A percentile compares a stretch with the other conserved stretches of the same genome.
Evolutionary conservation across 2,888 invertebrate species (phyloP).

Genomic region (Sminthurides aquaticus): DNA sequence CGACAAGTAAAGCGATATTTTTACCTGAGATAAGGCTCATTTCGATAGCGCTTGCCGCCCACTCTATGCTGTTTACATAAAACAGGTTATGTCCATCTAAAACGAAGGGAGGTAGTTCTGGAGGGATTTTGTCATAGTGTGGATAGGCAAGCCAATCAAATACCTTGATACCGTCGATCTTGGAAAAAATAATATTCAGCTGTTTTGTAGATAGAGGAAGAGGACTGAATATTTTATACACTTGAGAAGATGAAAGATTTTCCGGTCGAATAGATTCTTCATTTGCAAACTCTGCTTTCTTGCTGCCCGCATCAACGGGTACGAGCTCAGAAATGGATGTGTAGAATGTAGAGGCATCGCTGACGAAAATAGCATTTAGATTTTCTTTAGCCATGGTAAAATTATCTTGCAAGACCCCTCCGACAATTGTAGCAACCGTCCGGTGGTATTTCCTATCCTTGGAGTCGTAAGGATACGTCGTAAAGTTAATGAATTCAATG

Average conservation of each 20-base stretch:
- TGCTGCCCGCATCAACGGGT: slow-evolving; percentile 28
- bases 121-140: slow-evolving; percentile 47
- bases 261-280: background rate
- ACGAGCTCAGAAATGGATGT: slow-evolving; percentile 26
- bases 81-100: slow-evolving; percentile 49
- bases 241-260: slow-evolving; percentile 35
- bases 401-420: slow-evolving; percentile 46
- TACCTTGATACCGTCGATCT: slow-evolving; percentile 46
- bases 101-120: slow-evolving; percentile 26
- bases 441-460: slow-evolving; percentile 49
- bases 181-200: slow-evolving; percentile 50
- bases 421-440: slow-evolving; percentile 54
- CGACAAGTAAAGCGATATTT: slow-evolving; percentile 53
- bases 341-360: slow-evolving; percentile 48
- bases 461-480: slow-evolving; percentile 45
- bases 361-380: slow-evolving; percentile 48
- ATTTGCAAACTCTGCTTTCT: background rate
- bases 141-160: slow-evolving; percentile 56
- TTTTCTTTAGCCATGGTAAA: slow-evolving; percentile 46
- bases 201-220: slow-evolving; percentile 48
- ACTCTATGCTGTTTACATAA: slow-evolving; percentile 58
- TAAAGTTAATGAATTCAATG: slow-evolving; percentile 51
- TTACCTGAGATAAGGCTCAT: slow-evolving; percentile 57
- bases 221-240: slow-evolving; percentile 57
- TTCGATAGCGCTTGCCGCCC: slow-evolving; percentile 62